Evolutionary conservation across 1,140 invertebrate genomes (phyloP), one percentile per base, ranked within the genome.

Genomic region (Cephus cinctus): DNA sequence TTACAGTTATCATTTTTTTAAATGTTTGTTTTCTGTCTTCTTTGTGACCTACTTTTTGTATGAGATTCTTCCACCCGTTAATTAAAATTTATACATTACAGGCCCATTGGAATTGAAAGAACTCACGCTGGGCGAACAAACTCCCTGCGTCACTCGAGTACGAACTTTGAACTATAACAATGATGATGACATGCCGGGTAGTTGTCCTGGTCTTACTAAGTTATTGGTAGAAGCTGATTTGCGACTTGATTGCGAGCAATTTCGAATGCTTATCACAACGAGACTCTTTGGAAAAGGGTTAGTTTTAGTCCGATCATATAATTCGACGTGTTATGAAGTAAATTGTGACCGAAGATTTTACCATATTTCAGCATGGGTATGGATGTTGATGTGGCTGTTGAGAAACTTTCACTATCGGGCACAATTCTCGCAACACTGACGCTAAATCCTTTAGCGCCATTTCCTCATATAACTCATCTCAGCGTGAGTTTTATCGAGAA

Each of bases 401-500:
- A 82, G 50, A 78, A 81, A 34, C 57, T 82, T 19, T 69, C 71
- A 19, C 50, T 83, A 3, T 68, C 65, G 19, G 81, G 80, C 2
- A 77, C 65, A 8, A 57, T 81, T 6, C 66, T 80, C 11, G 57
- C 75, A 19, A 75, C 77, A 4, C 44, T 80, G 9, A 73, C 75
- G 12, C 54, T 83, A 43, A 75, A 79, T 47, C 71, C 76, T 56
- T 71, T 73, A 41, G 72, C 76, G 6, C 77, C 80, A 30, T 83
- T 83, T 60, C 81, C 81, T 5, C 80, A 83, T 50, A 61, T 80
- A 30, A 70, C 77, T 23, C 76, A 76, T 9, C 65, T 78, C 4
- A 75, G 75, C 39, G 49, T 81, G 18, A 77, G 71, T 15, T 83
- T 83, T 56, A 57, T 72, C 25, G 79, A 82, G 50, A 77, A 80